phyloP scores from a whole-genome alignment of 2,888 invertebrate species.

The Drosophila greeni region DNA sequence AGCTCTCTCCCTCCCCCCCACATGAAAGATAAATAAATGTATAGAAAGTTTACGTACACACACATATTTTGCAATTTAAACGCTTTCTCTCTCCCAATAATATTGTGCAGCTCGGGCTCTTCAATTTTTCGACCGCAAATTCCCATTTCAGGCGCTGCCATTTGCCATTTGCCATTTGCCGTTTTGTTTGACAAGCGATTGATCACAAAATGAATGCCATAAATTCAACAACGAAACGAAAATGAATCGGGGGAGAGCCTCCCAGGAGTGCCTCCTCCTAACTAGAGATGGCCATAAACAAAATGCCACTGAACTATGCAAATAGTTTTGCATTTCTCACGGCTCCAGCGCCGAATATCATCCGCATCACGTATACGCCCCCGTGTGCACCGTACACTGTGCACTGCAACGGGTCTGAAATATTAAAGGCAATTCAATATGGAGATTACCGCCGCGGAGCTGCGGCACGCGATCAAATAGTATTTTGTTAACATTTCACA shows the following conservation, averaged over 20 bases:
- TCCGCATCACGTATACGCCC: conserved; percentile 59
- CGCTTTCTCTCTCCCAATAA: conserved; percentile 29
- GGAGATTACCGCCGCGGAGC: conserved; percentile 46
- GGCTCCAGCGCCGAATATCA: conserved; percentile 8
- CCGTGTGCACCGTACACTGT: conserved; percentile 27
- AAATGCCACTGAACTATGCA: conserved; percentile 51
- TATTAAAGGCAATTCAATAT: conserved; percentile 62
- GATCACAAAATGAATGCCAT: conserved; percentile 64
- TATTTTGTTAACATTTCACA: conserved; percentile 67
- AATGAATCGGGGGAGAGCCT: not conserved
- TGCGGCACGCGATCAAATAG: conserved; percentile 65
- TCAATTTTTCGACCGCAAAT: conserved; percentile 57
- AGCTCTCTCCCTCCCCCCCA: not conserved
- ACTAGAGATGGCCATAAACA: conserved; percentile 22
- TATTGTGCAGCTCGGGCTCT: conserved; percentile 12
- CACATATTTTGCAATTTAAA: conserved; percentile 26
- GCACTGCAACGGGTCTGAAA: conserved; percentile 46
- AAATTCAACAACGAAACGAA: conserved; percentile 45
- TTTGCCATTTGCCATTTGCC: conserved; percentile 37
- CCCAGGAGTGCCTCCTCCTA: not conserved
- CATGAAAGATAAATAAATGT: conserved; percentile 38
- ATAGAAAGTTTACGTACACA: conserved; percentile 14
- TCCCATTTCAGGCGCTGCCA: conserved; percentile 51
- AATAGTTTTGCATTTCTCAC: conserved; percentile 50
- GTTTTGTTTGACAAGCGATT: conserved; percentile 57